Percentiles rank a stretch among this genome's conserved stretches.
Evolutionary conservation across 2,888 invertebrate species (phyloP).

Genomic region (Cheilosia vulpina): DNA sequence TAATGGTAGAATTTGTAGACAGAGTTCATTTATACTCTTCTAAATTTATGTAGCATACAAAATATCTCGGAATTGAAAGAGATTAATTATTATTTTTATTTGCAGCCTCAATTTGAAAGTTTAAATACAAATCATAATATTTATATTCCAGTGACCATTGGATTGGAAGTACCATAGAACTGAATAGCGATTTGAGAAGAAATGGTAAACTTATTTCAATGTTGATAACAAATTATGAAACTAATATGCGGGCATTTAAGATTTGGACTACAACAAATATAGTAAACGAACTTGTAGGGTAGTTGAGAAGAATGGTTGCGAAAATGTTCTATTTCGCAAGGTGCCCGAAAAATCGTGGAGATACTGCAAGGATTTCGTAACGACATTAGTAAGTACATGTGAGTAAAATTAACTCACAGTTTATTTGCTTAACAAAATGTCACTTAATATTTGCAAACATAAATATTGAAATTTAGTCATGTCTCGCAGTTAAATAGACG

Average conservation of each 20-base stretch:
- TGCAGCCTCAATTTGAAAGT: too few species aligned
- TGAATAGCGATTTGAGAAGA: slow-evolving; percentile 77
- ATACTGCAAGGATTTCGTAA: slow-evolving; percentile 92
- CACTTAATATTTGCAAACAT: background rate
- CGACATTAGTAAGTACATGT: slow-evolving; percentile 90
- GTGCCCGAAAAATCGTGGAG: slow-evolving; percentile 88
- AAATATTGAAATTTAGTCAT: background rate
- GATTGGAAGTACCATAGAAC: slow-evolving; percentile 81
- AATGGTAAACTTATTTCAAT: slow-evolving; percentile 65
- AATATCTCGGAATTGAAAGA: too few species aligned
- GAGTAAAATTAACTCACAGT: background rate
- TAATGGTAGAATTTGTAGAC: too few species aligned
- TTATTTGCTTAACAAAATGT: slow-evolving; percentile 1
- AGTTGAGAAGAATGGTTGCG: slow-evolving; percentile 81
- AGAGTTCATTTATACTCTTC: too few species aligned
- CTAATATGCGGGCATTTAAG: slow-evolving; percentile 25
- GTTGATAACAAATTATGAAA: background rate
- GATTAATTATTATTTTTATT: too few species aligned
- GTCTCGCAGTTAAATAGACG: background rate
- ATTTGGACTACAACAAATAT: slow-evolving; percentile 37
- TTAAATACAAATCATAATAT: too few species aligned
- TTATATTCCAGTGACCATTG: slow-evolving; percentile 77
- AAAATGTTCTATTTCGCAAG: slow-evolving; percentile 81
- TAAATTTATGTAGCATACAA: too few species aligned
- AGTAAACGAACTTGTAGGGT: slow-evolving; percentile 78